Evolutionary conservation across 2,888 invertebrate genomes (phyloP), one percentile per base, ranked within the genome.

Genomic region (Chloroclysta siterata): DNA sequence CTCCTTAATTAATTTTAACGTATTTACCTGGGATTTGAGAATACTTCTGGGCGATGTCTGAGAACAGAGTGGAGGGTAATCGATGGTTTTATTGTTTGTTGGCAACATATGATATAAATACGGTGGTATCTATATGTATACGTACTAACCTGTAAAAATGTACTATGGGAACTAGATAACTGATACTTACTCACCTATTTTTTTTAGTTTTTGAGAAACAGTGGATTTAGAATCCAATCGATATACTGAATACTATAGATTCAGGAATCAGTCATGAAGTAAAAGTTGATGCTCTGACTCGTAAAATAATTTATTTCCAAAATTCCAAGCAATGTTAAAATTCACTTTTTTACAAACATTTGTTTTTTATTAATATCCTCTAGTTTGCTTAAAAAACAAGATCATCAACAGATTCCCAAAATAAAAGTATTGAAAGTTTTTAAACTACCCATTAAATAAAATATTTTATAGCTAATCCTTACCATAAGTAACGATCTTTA

Each of bases 1-100:
- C 76, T 78, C 85, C 82, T 89, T 91, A 89, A 92, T 92, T 92
- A 92, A 91, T 91, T 91, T 89, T 82, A 90, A 89, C 87, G 82
- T 79, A 85, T 83, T 87, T 88, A 88, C 88, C 89, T 89, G 86
- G 76, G 74, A 58, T 59, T 54, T 53, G 28, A 22, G 53, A 63
- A 44, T 48, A 42, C 61, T 62, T 50, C 58, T 50, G 58, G 62
- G 52, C 46, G 57, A 53, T 52, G 41, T 66, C 65, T 61, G 33
- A 51, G 60, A 61, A 57, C 50, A 55, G 13, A 51, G 22, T 59
- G 14, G 5, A 48, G 28, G 50, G 60, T 44, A 61, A 61, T 33
- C 39, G 33, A 61, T 44, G n/a, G 28, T 15, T 54, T 46, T 13
- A 33, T 55, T 57, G 57, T 57, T 51, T 42, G 50, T 33, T 44